A percentile compares a stretch with the other conserved stretches of the same genome.
phyloP scores from a whole-genome alignment of 2,113 vertebrate genomes.

The Hippotragus niger region DNA sequence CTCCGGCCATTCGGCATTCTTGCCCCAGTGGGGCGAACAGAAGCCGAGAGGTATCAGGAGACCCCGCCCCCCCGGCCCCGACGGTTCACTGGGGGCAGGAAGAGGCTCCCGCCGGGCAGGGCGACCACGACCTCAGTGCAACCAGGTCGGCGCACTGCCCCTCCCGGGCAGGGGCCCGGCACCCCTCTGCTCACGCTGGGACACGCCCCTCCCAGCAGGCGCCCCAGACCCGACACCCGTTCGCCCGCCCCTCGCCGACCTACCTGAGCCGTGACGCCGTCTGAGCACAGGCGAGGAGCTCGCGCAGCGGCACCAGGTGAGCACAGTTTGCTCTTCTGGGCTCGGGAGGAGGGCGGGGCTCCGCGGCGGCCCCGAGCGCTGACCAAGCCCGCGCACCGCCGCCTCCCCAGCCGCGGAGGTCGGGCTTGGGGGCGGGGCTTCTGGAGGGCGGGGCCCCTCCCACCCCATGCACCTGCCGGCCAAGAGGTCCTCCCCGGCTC shows the following conservation, averaged over 20 bases:
- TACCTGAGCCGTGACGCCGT: neutral
- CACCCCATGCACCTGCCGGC: neutral
- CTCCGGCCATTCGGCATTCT: neutral
- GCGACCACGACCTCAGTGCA: neutral
- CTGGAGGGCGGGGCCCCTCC: neutral
- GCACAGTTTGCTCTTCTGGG: rapidly evolving
- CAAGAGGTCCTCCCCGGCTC: rapidly evolving
- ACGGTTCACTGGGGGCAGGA: neutral
- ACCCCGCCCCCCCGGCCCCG: neutral
- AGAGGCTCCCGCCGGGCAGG: neutral
- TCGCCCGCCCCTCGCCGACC: neutral
- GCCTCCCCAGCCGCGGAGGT: neutral
- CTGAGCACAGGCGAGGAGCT: neutral
- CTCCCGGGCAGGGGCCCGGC: neutral
- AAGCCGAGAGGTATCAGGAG: neutral
- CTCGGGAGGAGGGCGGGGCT: neutral
- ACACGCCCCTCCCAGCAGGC: neutral
- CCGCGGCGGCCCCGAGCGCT: rapidly evolving
- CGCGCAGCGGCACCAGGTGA: rapidly evolving
- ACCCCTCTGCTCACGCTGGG: neutral
- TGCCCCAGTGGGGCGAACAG: neutral
- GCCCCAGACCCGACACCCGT: no score
- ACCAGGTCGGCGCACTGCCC: neutral
- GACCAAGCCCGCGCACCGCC: neutral
- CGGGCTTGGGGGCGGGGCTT: neutral